Conservation (phyloP, 1,140 invertebrate species). For the Lasioglossum albipes region DNA sequence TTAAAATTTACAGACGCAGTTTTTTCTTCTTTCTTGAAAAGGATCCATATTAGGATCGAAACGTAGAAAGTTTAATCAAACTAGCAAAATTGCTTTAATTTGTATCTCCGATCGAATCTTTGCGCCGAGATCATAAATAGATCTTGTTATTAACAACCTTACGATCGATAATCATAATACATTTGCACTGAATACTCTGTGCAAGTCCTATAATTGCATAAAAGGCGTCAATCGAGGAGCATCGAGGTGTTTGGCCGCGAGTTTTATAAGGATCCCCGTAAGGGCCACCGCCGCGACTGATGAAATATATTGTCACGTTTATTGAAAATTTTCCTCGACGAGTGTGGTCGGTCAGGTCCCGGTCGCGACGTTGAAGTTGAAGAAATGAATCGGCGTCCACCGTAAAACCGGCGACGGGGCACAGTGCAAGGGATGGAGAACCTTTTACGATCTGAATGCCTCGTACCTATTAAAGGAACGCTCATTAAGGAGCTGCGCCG, state of each 20-base stretch:
- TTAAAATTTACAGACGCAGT: no score
- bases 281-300: conserved; percentile 3
- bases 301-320: conserved; percentile 34
- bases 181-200: no score
- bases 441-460: conserved; percentile 35
- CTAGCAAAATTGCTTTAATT: no score
- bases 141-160: no score
- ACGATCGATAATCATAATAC: no score
- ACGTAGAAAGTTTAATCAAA: no score
- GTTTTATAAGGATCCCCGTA: conserved; percentile 1
- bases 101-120: no score
- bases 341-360: no score
- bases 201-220: no score
- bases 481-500: conserved; percentile 22
- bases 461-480: conserved; percentile 38
- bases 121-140: no score
- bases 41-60: no score
- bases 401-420: not conserved
- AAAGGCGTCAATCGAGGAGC: not conserved
- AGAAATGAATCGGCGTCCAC: conserved; percentile 10
- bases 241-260: not conserved
- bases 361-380: conserved; percentile 17
- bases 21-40: no score
- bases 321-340: conserved; percentile 37
- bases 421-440: not conserved